Evolutionary conservation across 53 echinoderm and acorn worm species (phyloP).

Genomic region (Paelopatides confundens): DNA sequence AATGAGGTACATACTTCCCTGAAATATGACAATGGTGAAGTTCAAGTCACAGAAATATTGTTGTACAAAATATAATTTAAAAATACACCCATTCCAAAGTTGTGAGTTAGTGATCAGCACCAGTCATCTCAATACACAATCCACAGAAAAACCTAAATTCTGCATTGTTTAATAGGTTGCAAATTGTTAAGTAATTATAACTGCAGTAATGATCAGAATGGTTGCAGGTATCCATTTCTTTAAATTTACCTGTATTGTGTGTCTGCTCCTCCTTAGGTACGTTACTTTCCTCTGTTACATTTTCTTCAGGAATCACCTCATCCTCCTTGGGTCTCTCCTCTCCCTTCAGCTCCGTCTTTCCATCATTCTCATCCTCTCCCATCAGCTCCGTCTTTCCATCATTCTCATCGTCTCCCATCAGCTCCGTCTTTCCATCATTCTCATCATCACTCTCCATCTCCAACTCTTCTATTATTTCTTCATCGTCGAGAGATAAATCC

Average conservation of each 20-base stretch:
- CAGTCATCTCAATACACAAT: too few species aligned
- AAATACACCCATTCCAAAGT: too few species aligned
- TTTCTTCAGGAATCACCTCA: not conserved
- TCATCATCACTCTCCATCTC: conserved; percentile 34
- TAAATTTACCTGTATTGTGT: not conserved
- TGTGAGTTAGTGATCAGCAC: too few species aligned
- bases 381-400: not conserved
- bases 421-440: not conserved
- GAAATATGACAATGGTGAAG: too few species aligned
- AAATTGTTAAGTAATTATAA: too few species aligned
- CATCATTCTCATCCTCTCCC: conserved; percentile 4
- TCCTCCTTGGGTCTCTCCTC: conserved; percentile 45
- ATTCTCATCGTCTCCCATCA: conserved; percentile 16
- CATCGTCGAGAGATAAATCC: not conserved
- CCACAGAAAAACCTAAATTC: too few species aligned
- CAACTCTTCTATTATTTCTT: not conserved
- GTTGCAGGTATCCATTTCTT: not conserved
- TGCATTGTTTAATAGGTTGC: too few species aligned
- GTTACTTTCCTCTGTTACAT: conserved; percentile 1
- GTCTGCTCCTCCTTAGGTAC: not conserved
- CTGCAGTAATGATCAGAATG: too few species aligned
- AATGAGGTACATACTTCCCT: too few species aligned
- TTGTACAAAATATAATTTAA: too few species aligned
- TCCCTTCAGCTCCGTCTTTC: conserved; percentile 46
- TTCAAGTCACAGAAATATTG: too few species aligned